These are phyloP conservation scores for Bergia puertoricense DNA, from an alignment of 92 coral and sea anemone genomes.

Conservation along the genomic window DNA sequence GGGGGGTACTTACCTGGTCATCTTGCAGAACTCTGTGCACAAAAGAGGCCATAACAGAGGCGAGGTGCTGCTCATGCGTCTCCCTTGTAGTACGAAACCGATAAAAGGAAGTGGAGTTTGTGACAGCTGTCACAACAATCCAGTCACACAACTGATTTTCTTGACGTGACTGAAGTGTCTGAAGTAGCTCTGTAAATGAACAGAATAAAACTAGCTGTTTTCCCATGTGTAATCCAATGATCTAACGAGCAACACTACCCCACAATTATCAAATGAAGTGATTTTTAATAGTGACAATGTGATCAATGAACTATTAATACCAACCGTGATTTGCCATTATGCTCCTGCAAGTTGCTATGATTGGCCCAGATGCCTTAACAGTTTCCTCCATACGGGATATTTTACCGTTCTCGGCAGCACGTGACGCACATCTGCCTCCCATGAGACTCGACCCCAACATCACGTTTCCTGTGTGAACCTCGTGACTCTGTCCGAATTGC, in stretches of 20 bases:
- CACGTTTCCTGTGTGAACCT: constrained; percentile 26
- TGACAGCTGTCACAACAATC: constrained; percentile 40
- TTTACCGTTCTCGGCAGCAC: background rate
- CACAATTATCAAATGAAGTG: background rate
- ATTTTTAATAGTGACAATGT: background rate
- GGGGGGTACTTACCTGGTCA: constrained; percentile 25
- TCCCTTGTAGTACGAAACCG: constrained; percentile 20
- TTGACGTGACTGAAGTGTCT: constrained; percentile 25
- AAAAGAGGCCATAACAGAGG: constrained; percentile 24
- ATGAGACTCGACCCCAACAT: background rate
- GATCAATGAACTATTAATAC: background rate
- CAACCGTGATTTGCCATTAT: constrained; percentile 12
- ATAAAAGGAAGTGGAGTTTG: constrained; percentile 2
- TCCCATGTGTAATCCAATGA: background rate
- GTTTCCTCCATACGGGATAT: constrained; percentile 14
- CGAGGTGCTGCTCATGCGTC: constrained; percentile 7
- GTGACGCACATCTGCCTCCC: background rate
- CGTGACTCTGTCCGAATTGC: background rate
- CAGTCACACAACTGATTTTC: constrained; percentile 29
- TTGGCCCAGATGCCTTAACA: background rate
- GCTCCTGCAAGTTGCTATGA: constrained; percentile 13
- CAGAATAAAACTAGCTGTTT: background rate
- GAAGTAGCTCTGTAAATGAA: constrained; percentile 13
- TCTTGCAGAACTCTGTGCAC: constrained; percentile 20
- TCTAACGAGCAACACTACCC: background rate